phyloP scores from a whole-genome alignment of 1,140 invertebrate genomes.

The Pseudobourletiella spinata region DNA sequence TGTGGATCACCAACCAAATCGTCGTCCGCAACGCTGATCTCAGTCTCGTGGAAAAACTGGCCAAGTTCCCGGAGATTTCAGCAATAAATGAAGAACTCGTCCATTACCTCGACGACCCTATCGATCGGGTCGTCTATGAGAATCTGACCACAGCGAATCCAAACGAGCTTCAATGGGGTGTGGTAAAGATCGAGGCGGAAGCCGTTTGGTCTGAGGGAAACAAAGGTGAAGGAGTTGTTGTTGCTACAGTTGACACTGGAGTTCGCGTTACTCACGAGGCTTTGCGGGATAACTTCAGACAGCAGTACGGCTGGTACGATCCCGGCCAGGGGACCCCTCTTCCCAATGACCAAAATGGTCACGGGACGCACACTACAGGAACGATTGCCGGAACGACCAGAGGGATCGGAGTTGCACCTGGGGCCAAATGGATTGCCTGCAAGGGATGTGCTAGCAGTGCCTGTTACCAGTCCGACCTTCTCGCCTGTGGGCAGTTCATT shows the following conservation, averaged over 20 bases:
- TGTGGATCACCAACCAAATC: slow-evolving; percentile 9
- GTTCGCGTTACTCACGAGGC: slow-evolving; percentile 5
- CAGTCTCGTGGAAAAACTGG: not conserved
- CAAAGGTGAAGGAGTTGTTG: not conserved
- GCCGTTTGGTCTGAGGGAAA: slow-evolving; percentile 1
- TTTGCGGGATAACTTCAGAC: not conserved
- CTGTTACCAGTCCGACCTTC: slow-evolving; percentile 7
- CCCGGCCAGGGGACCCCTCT: not conserved
- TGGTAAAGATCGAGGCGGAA: not conserved
- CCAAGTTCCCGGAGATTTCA: not conserved
- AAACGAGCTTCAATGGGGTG: slow-evolving; percentile 1
- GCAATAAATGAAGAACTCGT: not conserved
- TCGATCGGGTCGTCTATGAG: not conserved
- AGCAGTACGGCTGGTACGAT: slow-evolving; percentile 8
- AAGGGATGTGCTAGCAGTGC: not conserved
- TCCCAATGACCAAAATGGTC: not conserved
- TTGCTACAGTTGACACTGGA: slow-evolving; percentile 7
- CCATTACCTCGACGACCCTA: not conserved
- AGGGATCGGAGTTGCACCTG: slow-evolving; percentile 16
- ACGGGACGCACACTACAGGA: not conserved
- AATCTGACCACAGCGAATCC: not conserved
- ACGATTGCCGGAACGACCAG: not conserved
- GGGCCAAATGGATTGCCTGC: slow-evolving; percentile 17
- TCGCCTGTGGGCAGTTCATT: slow-evolving; percentile 23
- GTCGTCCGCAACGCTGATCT: not conserved